phyloP scores from a whole-genome alignment of 2,888 invertebrate genomes.

The Dicranocentrus wangi region DNA sequence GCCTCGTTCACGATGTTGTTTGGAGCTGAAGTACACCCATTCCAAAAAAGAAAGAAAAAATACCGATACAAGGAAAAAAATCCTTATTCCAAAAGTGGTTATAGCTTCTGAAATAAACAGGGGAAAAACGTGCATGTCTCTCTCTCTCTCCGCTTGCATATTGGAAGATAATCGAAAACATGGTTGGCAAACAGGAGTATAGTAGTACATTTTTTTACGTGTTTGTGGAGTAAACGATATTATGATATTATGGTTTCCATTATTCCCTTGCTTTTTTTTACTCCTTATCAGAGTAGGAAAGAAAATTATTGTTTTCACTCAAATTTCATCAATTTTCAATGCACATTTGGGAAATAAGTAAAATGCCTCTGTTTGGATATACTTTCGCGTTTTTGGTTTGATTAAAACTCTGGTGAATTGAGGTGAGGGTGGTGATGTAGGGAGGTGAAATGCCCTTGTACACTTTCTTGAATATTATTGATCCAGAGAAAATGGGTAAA shows the following conservation, averaged over 20 bases:
- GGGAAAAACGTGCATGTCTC: constrained; percentile 5
- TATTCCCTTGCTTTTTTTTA: neutral
- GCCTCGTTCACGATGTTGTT: constrained; percentile 18
- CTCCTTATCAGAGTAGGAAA: neutral
- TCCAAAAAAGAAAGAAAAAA: constrained; percentile 7
- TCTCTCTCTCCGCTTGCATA: constrained; percentile 23
- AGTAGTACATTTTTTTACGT: no score
- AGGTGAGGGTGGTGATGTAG: no score
- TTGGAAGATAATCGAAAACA: constrained; percentile 57
- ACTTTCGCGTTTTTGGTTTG: no score
- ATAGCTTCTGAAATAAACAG: neutral
- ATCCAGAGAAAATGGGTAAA: no score
- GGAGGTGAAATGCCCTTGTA: no score
- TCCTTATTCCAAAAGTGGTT: neutral
- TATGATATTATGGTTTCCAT: no score
- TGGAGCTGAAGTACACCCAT: no score
- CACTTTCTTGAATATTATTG: no score
- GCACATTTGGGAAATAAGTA: no score
- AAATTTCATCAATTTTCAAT: constrained; percentile 20
- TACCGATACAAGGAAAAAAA: constrained; percentile 12
- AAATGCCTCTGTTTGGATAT: no score
- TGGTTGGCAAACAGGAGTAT: constrained; percentile 35
- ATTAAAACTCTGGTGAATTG: no score
- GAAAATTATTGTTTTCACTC: constrained; percentile 19
- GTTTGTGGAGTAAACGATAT: no score